Percentiles rank a stretch among this genome's conserved stretches.
phyloP scores from a whole-genome alignment of 1,140 invertebrate genomes.

The Papilio helenus region DNA sequence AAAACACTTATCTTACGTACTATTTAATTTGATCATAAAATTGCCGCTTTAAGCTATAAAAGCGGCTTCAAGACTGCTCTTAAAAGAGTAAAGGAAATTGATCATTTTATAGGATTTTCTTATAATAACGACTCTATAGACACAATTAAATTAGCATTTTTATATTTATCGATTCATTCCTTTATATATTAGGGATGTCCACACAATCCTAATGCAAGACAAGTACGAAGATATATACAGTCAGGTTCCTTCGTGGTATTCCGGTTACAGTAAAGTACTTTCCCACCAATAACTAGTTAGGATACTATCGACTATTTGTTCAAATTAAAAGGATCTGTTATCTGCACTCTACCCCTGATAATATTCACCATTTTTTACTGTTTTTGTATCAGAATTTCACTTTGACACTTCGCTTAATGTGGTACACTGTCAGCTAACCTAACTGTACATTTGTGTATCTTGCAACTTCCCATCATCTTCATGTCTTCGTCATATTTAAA shows the following conservation, averaged over 20 bases:
- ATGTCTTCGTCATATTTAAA: too few relatives aligned
- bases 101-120: constrained; percentile 30
- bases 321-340: too few relatives aligned
- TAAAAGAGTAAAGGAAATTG: constrained; percentile 30
- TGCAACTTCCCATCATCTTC: neutral
- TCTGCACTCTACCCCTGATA: too few relatives aligned
- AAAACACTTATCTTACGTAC: constrained; percentile 29
- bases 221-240: neutral
- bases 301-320: too few relatives aligned
- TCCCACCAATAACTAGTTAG: too few relatives aligned
- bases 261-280: neutral
- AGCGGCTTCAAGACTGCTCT: constrained; percentile 32
- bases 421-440: neutral
- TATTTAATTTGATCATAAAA: constrained; percentile 37
- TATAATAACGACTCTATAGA: constrained; percentile 29
- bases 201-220: neutral
- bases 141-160: constrained; percentile 14
- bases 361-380: too few relatives aligned
- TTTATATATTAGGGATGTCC: neutral
- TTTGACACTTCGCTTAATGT: neutral
- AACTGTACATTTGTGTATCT: neutral
- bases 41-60: constrained; percentile 31
- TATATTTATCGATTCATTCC: neutral
- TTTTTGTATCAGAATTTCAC: too few relatives aligned
- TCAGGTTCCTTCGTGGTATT: neutral